Evolutionary conservation across 2,888 invertebrate species (phyloP).

Genomic region (Hylaea fasciaria): DNA sequence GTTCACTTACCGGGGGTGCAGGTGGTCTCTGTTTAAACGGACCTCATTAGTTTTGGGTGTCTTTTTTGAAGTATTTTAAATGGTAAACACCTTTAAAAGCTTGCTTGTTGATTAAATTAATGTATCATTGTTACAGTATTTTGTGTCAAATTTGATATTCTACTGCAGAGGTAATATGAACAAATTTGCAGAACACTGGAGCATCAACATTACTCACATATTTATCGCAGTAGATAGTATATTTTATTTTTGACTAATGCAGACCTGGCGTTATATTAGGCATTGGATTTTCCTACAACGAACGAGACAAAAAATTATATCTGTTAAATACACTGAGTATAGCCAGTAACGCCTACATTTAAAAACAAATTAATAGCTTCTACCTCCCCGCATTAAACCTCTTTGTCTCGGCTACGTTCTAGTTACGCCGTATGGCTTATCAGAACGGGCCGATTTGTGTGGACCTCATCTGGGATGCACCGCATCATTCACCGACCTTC

Average conservation of each 20-base stretch:
- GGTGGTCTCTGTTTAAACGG: conserved; percentile 81
- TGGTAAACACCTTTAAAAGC: conserved; percentile 35
- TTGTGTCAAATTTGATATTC: background rate
- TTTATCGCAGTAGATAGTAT: no score
- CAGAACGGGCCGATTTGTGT: conserved; percentile 58
- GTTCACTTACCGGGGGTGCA: conserved; percentile 72
- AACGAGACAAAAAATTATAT: no score
- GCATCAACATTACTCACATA: no score
- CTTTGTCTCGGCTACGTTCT: conserved; percentile 41
- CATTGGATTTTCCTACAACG: no score
- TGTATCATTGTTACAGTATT: conserved; percentile 1
- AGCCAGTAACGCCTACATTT: background rate
- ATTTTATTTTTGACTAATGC: no score
- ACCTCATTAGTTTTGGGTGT: conserved; percentile 47
- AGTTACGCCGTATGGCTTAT: conserved; percentile 53
- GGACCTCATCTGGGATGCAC: conserved; percentile 51
- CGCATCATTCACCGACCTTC: conserved; percentile 61
- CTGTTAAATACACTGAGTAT: no score
- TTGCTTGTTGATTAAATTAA: conserved; percentile 28
- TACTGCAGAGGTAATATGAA: background rate
- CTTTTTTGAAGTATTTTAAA: conserved; percentile 45
- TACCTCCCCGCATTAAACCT: conserved; percentile 19
- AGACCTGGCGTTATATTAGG: no score
- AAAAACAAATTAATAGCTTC: background rate
- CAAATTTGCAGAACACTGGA: no score